A percentile compares a stretch with the other conserved stretches of the same genome.
Evolutionary conservation across 2,113 vertebrate species (phyloP).

Genomic region (Myiagra hebetior): DNA sequence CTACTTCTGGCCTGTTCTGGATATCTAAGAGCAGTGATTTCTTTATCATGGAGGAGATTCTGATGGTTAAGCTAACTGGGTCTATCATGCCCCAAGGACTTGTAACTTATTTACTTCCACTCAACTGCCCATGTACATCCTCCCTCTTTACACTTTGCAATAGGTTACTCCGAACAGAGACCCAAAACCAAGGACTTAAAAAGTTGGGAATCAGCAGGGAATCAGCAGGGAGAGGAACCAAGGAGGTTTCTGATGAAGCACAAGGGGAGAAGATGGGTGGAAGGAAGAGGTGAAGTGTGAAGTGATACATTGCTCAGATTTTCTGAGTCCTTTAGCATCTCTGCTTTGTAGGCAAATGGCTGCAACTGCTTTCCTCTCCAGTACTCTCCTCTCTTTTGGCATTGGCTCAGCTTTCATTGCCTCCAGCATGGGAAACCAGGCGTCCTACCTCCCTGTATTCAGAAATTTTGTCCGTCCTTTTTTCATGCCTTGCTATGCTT

Average conservation of each 20-base stretch:
- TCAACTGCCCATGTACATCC: neutral
- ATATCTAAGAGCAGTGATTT: neutral
- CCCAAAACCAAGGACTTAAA: neutral
- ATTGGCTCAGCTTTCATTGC: neutral
- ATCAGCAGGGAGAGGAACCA: neutral
- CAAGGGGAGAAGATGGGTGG: neutral
- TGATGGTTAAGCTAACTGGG: neutral
- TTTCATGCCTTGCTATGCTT: neutral
- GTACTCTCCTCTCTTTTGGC: neutral
- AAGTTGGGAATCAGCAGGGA: neutral
- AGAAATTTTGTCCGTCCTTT: neutral
- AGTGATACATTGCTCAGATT: neutral
- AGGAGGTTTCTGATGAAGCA: neutral
- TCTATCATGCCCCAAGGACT: neutral
- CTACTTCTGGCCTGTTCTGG: neutral
- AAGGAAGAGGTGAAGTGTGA: neutral
- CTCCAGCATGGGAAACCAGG: neutral
- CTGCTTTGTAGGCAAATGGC: neutral
- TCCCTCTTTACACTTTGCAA: neutral
- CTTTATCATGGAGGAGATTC: neutral
- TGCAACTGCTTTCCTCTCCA: neutral
- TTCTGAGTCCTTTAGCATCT: neutral
- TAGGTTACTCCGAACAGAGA: neutral
- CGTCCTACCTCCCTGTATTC: neutral
- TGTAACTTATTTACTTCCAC: neutral